Base-by-base conservation (phyloP, 2,797 vertebrate genomes). In the Sebastes ruberrimus region DNA sequence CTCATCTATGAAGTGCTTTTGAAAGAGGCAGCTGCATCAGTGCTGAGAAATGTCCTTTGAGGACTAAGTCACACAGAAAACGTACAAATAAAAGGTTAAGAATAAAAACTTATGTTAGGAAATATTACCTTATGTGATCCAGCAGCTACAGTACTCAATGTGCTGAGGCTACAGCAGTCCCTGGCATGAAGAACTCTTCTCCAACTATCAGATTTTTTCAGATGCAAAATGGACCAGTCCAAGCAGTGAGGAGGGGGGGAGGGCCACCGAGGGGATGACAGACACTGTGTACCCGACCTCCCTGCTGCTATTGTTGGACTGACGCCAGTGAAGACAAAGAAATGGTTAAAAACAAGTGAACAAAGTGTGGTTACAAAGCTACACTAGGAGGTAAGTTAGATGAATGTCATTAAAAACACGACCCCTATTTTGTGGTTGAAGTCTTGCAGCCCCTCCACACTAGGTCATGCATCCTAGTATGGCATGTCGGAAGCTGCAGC, bases 131-230 rank as follows among this genome's bases (percentile, higher is more conserved):
- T 96, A 94, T 92, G 94, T 94, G 93, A 96, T 96, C 93, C 97
- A 94, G 4, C 95, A 96, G 96, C 95, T 84, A 94, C 53, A 75
- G 87, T 78, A 83, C 94, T 96, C 71, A 96, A 92, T 91, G 96
- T 97, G 95, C 95, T 96, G 86, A 95, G 96, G 93, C 95, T 97
- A 87, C 85, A 94, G 92, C 92, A 97, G 96, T 87, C 92, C 95
- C 96, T 38, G 97, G 96, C 93, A 97, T 95, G 87, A 97, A 96
- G 62, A 96, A 96, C 93, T 97, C 97, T 95, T 97, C 97, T 90
- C 94, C 94, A 97, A 94, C 97, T 94, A 94, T 94, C 92, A 95
- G 96, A 94, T 97, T 97, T 93, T 67, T 92, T 97, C 96, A 97
- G 94, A 95, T 94, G 90, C 89, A 86, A 94, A 86, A 94, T 88